Conservation (phyloP, 2,888 invertebrate genomes). For the Cecidostiba fungosa region DNA sequence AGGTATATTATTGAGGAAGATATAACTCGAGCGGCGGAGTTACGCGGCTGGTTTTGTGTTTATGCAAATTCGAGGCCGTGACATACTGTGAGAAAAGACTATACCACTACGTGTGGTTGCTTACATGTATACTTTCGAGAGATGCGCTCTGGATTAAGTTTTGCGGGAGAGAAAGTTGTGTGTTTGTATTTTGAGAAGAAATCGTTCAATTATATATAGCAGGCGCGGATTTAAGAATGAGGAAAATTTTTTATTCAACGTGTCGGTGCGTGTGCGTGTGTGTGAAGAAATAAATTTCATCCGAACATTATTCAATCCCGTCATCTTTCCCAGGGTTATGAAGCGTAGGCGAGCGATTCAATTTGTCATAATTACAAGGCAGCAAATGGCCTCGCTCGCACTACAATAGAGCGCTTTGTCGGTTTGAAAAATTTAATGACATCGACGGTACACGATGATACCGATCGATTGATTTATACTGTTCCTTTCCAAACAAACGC, state of each 20-base stretch:
- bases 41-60: conserved; percentile 15
- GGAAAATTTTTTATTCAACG: not conserved
- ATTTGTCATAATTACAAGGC: conserved; percentile 49
- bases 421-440: conserved; percentile 22
- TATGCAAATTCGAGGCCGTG: conserved; percentile 14
- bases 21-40: conserved; percentile 2
- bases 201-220: not conserved
- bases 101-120: not conserved
- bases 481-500: conserved; percentile 8
- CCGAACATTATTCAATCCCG: not conserved
- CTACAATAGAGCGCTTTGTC: conserved; percentile 22
- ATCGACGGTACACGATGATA: conserved; percentile 13
- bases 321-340: conserved; percentile 25
- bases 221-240: not conserved
- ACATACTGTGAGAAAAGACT: conserved; percentile 22
- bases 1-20: not conserved
- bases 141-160: not conserved
- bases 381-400: not conserved
- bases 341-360: conserved; percentile 46
- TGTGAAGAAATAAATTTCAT: not conserved
- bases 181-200: not conserved
- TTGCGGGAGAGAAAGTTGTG: not conserved
- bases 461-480: conserved; percentile 29
- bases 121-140: not conserved
- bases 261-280: too few relatives aligned